Conservation (phyloP, 2,888 invertebrate genomes). For the Ernsta delagoae region DNA sequence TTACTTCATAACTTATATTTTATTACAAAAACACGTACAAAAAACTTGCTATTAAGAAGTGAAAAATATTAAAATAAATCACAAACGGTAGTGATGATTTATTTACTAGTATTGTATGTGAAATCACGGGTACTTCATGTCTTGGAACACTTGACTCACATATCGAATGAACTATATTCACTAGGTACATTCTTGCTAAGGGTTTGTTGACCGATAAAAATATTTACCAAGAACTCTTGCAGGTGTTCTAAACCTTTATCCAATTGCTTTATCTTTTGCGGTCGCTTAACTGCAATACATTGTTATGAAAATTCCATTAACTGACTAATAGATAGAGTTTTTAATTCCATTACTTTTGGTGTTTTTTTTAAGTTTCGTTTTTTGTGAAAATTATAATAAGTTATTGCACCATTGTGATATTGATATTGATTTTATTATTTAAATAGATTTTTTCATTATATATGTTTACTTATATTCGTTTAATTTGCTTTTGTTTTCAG, state of each 20-base stretch:
- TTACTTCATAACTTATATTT: too few species aligned
- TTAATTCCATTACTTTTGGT: neutral
- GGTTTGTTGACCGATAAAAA: constrained; percentile 23
- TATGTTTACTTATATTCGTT: neutral
- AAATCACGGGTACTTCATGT: neutral
- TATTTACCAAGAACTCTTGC: constrained; percentile 9
- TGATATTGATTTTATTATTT: too few species aligned
- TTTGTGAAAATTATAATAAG: too few species aligned
- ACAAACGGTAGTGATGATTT: neutral
- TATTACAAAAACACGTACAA: too few species aligned
- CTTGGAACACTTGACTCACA: constrained; percentile 20
- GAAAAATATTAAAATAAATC: too few species aligned
- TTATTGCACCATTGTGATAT: too few species aligned
- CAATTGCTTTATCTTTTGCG: neutral
- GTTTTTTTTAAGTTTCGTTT: neutral
- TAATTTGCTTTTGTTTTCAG: constrained; percentile 38
- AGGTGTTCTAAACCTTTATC: neutral
- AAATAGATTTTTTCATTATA: too few species aligned
- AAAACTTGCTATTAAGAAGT: too few species aligned
- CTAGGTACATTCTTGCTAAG: constrained; percentile 4
- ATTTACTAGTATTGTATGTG: neutral
- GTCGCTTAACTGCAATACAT: neutral
- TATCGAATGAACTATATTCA: constrained; percentile 15
- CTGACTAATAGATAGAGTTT: neutral
- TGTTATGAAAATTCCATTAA: neutral